A percentile compares a stretch with the other conserved stretches of the same genome.
Conservation (phyloP, 2,797 vertebrate genomes). For the Brotogeris chrysoptera region DNA sequence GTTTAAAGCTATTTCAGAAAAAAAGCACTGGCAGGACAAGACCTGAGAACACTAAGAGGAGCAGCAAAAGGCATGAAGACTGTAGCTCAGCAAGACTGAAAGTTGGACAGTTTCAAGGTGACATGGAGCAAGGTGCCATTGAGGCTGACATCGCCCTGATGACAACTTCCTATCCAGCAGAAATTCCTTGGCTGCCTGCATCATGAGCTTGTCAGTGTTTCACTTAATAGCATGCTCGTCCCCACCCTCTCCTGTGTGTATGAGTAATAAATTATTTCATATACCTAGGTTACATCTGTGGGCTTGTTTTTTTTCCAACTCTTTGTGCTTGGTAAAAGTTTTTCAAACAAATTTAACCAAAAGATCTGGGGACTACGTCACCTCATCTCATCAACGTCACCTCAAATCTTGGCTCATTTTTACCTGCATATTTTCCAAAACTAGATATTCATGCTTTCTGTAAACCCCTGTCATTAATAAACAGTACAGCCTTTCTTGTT, state of each 20-base stretch:
- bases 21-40: background rate
- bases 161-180: background rate
- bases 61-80: background rate
- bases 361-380: background rate
- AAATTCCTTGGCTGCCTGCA: background rate
- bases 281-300: background rate
- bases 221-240: background rate
- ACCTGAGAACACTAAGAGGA: background rate
- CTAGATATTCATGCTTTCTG: background rate
- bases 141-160: background rate
- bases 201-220: background rate
- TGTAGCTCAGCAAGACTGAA: background rate
- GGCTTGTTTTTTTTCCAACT: background rate
- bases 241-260: background rate
- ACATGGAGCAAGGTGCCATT: background rate
- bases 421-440: background rate
- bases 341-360: background rate
- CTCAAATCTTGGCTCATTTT: background rate
- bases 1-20: background rate
- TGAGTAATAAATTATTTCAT: background rate
- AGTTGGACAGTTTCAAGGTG: background rate
- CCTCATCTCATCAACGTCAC: background rate
- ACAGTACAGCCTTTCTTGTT: background rate
- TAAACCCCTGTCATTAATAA: background rate
- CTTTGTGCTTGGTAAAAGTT: background rate